Evolutionary conservation across 2,888 invertebrate genomes (phyloP).

Genomic region (Azorinus chamasolen): DNA sequence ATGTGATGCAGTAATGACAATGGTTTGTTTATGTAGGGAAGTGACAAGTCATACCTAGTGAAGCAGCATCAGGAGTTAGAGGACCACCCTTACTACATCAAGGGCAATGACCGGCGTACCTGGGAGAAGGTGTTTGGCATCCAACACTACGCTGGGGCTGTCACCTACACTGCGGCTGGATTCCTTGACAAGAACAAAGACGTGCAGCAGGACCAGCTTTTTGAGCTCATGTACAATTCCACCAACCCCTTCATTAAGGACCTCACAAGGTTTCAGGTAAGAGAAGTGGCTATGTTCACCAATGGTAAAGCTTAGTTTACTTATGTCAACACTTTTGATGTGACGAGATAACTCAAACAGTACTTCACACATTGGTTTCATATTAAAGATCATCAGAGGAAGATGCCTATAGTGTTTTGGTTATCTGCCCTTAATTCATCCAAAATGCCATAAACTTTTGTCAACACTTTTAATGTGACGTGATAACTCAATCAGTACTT

Average conservation of each 20-base stretch:
- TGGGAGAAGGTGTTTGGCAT: constrained; percentile 83
- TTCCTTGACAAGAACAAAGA: constrained; percentile 84
- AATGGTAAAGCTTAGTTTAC: too few relatives aligned
- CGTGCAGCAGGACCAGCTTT: constrained; percentile 82
- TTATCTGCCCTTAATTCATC: too few relatives aligned
- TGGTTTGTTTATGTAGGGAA: constrained; percentile 68
- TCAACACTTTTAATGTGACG: too few relatives aligned
- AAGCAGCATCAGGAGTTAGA: constrained; percentile 81
- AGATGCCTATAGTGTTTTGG: too few relatives aligned
- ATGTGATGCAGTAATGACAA: too few relatives aligned
- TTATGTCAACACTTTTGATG: too few relatives aligned
- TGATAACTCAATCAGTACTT: too few relatives aligned
- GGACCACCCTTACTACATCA: constrained; percentile 76
- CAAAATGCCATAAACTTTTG: too few relatives aligned
- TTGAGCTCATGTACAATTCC: constrained; percentile 82
- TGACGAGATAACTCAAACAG: too few relatives aligned
- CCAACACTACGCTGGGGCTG: constrained; percentile 80
- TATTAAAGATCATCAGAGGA: too few relatives aligned
- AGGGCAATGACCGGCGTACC: constrained; percentile 76
- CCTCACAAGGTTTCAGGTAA: constrained; percentile 82
- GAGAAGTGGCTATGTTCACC: neutral
- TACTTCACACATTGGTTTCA: too few relatives aligned
- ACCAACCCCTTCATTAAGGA: constrained; percentile 79
- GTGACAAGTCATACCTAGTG: constrained; percentile 79
- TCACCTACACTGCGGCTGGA: constrained; percentile 76